Conservation (phyloP, 1,140 invertebrate species). For the Euwallacea fornicatus region DNA sequence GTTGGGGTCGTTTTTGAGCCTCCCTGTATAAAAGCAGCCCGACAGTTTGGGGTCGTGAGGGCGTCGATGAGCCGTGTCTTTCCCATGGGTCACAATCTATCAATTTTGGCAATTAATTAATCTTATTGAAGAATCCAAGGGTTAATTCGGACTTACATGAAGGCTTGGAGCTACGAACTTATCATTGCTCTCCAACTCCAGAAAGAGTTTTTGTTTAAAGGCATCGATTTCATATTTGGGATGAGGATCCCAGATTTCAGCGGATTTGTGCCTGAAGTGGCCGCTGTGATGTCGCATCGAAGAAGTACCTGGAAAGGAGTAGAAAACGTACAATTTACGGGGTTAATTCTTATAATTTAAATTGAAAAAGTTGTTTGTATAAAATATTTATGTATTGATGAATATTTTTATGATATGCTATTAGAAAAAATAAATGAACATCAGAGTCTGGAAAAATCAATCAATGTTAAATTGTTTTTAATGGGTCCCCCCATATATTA, state of each 20-base stretch:
- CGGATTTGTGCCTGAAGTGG: conserved; percentile 63
- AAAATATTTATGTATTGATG: too few species aligned
- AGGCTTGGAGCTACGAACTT: conserved; percentile 59
- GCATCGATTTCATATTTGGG: conserved; percentile 69
- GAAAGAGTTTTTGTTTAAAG: conserved; percentile 61
- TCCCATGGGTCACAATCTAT: conserved; percentile 60
- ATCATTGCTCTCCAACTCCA: conserved; percentile 61
- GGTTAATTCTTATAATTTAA: too few species aligned
- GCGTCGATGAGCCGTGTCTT: conserved; percentile 56
- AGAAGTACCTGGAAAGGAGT: conserved; percentile 40
- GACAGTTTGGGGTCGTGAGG: conserved; percentile 54
- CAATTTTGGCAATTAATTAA: conserved; percentile 50
- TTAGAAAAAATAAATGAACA: too few species aligned
- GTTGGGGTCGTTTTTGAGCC: conserved; percentile 64
- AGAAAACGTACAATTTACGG: neutral
- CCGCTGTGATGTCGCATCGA: conserved; percentile 59
- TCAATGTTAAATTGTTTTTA: too few species aligned
- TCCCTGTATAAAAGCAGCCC: conserved; percentile 72
- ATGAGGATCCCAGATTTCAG: conserved; percentile 72
- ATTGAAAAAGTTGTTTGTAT: too few species aligned
- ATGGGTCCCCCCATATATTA: too few species aligned
- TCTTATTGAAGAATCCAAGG: too few species aligned
- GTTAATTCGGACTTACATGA: conserved; percentile 61
- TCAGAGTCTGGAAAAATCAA: too few species aligned
- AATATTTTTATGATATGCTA: too few species aligned